Evolutionary conservation across 2,113 vertebrate genomes (phyloP).

Genomic region (Sapajus apella): DNA sequence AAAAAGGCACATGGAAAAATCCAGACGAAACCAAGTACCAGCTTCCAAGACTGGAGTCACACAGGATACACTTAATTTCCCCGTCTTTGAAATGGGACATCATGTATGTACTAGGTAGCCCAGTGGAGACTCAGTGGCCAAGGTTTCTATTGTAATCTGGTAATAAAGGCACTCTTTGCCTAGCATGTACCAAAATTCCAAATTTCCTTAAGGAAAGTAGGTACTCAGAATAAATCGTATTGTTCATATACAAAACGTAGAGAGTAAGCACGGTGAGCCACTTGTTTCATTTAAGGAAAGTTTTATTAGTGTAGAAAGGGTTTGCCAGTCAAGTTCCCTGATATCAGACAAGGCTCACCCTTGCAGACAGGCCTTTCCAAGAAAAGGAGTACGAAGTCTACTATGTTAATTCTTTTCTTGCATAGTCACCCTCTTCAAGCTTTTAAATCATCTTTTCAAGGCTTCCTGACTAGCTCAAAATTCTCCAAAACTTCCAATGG

Average conservation of each 20-base stretch:
- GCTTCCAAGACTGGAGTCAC: background rate
- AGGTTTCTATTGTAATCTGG: background rate
- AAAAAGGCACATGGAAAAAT: background rate
- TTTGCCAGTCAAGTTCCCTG: background rate
- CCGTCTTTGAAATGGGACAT: background rate
- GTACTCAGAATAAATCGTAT: background rate
- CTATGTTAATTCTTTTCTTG: background rate
- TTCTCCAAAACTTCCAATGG: background rate
- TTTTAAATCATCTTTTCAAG: background rate
- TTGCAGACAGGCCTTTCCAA: background rate
- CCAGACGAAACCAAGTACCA: background rate
- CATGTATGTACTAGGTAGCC: background rate
- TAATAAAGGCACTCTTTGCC: background rate
- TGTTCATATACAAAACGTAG: background rate
- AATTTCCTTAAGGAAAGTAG: background rate
- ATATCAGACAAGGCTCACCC: background rate
- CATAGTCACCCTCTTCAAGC: background rate
- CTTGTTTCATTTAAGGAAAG: background rate
- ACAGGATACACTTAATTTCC: background rate
- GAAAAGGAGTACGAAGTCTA: background rate
- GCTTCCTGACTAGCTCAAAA: background rate
- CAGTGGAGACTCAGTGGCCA: background rate
- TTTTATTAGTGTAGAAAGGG: background rate
- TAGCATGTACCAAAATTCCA: background rate
- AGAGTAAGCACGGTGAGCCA: background rate